These are phyloP conservation scores for Drosophila lutescens DNA, from an alignment of 2,888 invertebrate genomes.

Conservation along the genomic window DNA sequence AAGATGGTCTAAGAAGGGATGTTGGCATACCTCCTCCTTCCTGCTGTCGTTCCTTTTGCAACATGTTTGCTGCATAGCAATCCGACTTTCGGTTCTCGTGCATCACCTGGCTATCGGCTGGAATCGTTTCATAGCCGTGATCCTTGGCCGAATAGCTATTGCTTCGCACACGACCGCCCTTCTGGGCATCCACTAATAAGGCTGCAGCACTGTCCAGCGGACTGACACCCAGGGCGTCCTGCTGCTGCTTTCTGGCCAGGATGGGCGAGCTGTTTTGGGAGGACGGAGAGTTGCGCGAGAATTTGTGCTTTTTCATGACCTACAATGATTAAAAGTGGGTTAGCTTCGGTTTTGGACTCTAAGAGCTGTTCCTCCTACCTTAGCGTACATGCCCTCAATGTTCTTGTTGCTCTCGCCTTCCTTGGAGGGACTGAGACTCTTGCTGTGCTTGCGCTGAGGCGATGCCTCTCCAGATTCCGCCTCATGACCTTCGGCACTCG, in stretches of 20 bases:
- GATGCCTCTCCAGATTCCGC: constrained; percentile 66
- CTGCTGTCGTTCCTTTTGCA: constrained; percentile 82
- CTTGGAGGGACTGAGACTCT: constrained; percentile 86
- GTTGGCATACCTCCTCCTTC: constrained; percentile 71
- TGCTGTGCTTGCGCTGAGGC: constrained; percentile 81
- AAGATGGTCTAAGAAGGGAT: neutral
- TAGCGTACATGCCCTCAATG: constrained; percentile 95
- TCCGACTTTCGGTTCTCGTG: constrained; percentile 84
- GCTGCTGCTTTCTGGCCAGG: constrained; percentile 73
- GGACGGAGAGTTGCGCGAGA: constrained; percentile 80
- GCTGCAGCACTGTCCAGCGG: constrained; percentile 77
- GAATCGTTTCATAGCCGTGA: constrained; percentile 88
- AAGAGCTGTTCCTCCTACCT: constrained; percentile 86
- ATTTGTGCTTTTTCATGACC: constrained; percentile 84
- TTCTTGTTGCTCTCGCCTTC: constrained; percentile 89
- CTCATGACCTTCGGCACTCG: constrained; percentile 68
- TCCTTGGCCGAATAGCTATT: constrained; percentile 85
- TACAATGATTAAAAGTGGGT: constrained; percentile 11
- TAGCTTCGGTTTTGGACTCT: neutral
- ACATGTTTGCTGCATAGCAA: constrained; percentile 81
- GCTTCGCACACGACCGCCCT: constrained; percentile 82
- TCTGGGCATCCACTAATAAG: constrained; percentile 66
- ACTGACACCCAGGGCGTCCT: constrained; percentile 70
- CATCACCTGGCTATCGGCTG: constrained; percentile 77
- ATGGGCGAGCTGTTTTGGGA: constrained; percentile 83